Evolutionary conservation across 2,113 vertebrate genomes (phyloP).

Genomic region (Anser cygnoides): DNA sequence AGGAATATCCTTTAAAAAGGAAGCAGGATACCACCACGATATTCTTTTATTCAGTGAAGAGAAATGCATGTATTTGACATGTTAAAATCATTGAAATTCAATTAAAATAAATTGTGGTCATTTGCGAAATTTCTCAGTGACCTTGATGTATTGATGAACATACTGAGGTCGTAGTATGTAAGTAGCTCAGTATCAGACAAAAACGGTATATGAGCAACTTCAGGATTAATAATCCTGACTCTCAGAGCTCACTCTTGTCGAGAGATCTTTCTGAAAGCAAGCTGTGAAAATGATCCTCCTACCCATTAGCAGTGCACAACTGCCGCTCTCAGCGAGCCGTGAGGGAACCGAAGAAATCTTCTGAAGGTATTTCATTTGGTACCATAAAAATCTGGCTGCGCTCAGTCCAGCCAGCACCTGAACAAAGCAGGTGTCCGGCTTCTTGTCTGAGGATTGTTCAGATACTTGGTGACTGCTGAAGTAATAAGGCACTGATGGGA

Average conservation of each 20-base stretch:
- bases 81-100: not conserved
- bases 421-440: not conserved
- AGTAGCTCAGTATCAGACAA: not conserved
- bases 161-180: not conserved
- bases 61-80: not conserved
- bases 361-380: not conserved
- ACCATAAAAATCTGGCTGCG: fast-evolving
- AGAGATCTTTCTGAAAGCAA: not conserved
- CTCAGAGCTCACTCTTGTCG: not conserved
- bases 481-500: not conserved
- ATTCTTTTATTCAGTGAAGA: not conserved
- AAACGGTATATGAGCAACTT: not conserved
- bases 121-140: not conserved
- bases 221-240: not conserved
- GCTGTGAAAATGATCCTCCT: not conserved
- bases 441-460: not conserved
- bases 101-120: not conserved
- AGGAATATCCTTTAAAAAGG: not conserved
- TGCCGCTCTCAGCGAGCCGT: not conserved
- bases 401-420: not conserved
- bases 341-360: not conserved
- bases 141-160: not conserved
- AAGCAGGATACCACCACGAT: not conserved
- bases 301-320: not conserved
- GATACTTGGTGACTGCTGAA: not conserved